A percentile compares a stretch with the other conserved stretches of the same genome.
Conservation (phyloP, 2,888 invertebrate species). For the Netelia inedita region DNA sequence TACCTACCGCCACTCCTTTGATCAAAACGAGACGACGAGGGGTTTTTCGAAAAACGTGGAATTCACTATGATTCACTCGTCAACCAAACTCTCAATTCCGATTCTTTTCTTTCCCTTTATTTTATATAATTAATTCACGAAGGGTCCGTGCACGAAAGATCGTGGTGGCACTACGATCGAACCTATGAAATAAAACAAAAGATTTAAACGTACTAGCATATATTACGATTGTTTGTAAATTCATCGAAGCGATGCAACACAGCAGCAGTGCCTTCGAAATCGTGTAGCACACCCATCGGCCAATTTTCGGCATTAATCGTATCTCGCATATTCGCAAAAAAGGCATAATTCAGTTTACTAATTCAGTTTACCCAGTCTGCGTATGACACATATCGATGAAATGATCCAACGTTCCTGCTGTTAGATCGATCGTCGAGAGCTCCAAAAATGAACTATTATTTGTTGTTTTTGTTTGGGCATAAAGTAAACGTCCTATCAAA, state of each 20-base stretch:
- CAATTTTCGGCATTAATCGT: background rate
- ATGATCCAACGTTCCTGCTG: background rate
- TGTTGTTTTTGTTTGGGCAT: constrained; percentile 79
- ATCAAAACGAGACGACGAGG: no score
- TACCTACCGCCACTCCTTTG: no score
- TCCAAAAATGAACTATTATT: constrained; percentile 68
- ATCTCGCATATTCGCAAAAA: constrained; percentile 7
- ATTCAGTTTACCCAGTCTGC: background rate
- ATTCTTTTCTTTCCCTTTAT: background rate
- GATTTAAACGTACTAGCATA: background rate
- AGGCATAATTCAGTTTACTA: background rate
- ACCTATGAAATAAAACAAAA: background rate
- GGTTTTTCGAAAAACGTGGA: no score
- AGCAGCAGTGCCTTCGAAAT: background rate
- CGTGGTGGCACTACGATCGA: background rate
- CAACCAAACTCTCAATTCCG: no score
- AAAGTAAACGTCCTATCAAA: constrained; percentile 72
- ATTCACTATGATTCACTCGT: no score
- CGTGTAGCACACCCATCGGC: background rate
- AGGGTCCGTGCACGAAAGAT: constrained; percentile 7
- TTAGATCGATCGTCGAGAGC: constrained; percentile 9
- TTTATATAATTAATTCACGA: background rate
- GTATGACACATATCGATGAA: background rate
- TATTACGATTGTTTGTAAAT: background rate
- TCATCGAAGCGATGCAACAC: background rate